These are phyloP conservation scores for Ips nitidus DNA, from an alignment of 1,140 invertebrate species.

Conservation along the genomic window DNA sequence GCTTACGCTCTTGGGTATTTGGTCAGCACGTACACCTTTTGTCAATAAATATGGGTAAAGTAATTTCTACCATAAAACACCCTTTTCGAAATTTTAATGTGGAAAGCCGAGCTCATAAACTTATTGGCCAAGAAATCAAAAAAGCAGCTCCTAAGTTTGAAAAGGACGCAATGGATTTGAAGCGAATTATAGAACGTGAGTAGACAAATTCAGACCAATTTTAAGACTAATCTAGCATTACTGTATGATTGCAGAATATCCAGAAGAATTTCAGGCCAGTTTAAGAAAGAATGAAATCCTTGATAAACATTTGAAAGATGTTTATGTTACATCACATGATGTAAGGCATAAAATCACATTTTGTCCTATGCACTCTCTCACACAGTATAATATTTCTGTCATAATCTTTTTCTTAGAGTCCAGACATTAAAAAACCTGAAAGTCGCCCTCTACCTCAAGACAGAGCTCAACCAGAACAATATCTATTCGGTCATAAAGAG, in stretches of 20 bases:
- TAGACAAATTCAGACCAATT: not conserved
- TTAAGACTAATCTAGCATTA: not conserved
- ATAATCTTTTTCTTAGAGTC: too few species aligned
- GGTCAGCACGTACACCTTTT: too few species aligned
- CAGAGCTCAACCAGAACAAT: conserved; percentile 49
- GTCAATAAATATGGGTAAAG: conserved; percentile 55
- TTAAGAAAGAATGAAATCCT: conserved; percentile 61
- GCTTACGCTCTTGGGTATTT: too few species aligned
- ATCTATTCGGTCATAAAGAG: conserved; percentile 61
- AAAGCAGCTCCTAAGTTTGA: conserved; percentile 64
- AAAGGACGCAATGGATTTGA: conserved; percentile 60
- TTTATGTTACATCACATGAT: conserved; percentile 68
- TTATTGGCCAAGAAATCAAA: conserved; percentile 69
- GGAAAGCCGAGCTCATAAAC: conserved; percentile 68
- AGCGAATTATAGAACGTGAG: conserved; percentile 61
- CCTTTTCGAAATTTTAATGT: conserved; percentile 66
- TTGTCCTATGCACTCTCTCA: not conserved
- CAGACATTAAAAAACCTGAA: too few species aligned
- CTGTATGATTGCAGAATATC: conserved; percentile 58
- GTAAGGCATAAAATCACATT: conserved; percentile 44
- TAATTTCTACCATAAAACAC: conserved; percentile 53
- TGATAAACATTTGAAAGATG: conserved; percentile 63
- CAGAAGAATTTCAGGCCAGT: conserved; percentile 60
- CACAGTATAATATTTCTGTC: not conserved
- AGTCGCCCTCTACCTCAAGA: conserved; percentile 54